phyloP scores from a whole-genome alignment of 2,113 vertebrate species.

The Oreochromis aureus region DNA sequence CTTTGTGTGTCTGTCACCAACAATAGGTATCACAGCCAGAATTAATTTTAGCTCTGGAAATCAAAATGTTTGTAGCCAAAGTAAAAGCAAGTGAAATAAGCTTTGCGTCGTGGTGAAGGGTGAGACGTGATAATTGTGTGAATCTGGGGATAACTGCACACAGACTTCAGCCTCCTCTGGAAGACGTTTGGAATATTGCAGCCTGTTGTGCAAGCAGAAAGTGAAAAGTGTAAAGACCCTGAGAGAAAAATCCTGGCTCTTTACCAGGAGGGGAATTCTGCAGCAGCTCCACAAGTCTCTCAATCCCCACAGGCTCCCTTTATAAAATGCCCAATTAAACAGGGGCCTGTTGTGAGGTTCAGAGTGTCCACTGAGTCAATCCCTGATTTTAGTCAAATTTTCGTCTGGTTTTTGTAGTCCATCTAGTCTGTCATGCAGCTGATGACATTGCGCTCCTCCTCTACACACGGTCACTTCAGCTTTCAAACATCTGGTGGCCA shows the following conservation, averaged over 20 bases:
- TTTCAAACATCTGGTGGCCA: background rate
- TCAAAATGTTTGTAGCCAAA: background rate
- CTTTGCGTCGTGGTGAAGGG: background rate
- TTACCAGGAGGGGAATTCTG: background rate
- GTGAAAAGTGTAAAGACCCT: background rate
- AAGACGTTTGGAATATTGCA: background rate
- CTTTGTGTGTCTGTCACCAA: background rate
- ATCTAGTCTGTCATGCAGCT: background rate
- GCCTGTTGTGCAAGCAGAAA: background rate
- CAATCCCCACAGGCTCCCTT: background rate
- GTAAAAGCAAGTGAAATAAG: background rate
- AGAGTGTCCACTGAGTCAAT: background rate
- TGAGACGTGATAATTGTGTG: background rate
- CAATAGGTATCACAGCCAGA: background rate
- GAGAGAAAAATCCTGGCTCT: background rate
- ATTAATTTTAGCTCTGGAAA: background rate
- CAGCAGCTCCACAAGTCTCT: background rate
- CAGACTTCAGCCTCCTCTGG: background rate
- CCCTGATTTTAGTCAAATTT: background rate
- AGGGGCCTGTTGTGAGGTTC: background rate
- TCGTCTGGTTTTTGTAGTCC: accelerated
- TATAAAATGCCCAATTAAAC: background rate
- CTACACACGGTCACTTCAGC: background rate
- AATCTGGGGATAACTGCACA: background rate
- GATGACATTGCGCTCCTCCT: background rate